Base-by-base conservation (phyloP, 2,888 invertebrate genomes). In the Melanargia galathea region DNA sequence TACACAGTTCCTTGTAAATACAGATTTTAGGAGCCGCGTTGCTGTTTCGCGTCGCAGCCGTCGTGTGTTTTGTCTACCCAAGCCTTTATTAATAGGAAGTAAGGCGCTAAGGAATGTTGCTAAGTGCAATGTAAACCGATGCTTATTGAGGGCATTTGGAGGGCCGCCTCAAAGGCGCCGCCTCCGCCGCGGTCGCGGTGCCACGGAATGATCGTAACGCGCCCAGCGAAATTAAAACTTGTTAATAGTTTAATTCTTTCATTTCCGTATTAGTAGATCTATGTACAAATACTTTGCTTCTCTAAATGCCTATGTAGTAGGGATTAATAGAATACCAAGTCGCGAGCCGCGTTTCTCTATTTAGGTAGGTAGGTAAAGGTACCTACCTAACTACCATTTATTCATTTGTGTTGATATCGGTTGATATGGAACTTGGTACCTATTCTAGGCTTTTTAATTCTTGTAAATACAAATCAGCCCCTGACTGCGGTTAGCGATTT, bases 101-200 rank as follows among this genome's bases (percentile, higher is more conserved):
- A 72, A 78, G 76, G 76, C 74, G 78, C 76, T 73, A 79, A 76
- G 78, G 84, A 85, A 88, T 84, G 83, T 79, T 75, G 86, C 82
- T 90, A 90, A 89, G 76, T 79, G 83, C 67, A 81, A 73, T 77
- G 86, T 79, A 89, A 84, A 87, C 86, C 62, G 63, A 81, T 79
- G 83, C 87, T 90, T 85, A 90, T 88, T 88, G 88, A 84, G 81
- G 81, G 84, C 84, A 87, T 82, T 84, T 84, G 70, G 80, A 79
- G 77, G 73, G 79, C 70, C 68, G 70, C 63, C 70, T 83, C 86
- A 88, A 90, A 87, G 77, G 73, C 64, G 76, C 89, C 87, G 87
- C 75, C 73, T 70, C 70, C 67, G 63, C 61, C 60, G 26, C 24
- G 18, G 1, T 13, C 35, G 18, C 45, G 18, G 10, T 22, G 10